Evolutionary conservation across 2,797 vertebrate genomes (phyloP).

Genomic region (Acipenser transmontanus): DNA sequence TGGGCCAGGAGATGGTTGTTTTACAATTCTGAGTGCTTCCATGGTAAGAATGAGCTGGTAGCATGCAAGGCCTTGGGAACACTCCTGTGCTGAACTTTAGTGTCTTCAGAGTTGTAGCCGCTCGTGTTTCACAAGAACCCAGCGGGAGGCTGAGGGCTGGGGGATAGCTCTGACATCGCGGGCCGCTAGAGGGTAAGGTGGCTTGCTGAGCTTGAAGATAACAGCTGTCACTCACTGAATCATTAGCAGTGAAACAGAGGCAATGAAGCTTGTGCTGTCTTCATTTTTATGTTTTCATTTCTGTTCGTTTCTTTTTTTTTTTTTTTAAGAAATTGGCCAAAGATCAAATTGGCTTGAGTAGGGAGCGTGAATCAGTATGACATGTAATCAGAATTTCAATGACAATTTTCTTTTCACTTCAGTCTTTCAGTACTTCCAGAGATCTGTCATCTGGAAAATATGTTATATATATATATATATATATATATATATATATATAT

Average conservation of each 20-base stretch:
- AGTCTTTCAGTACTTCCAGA: slow-evolving; percentile 40
- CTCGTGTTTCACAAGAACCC: slow-evolving; percentile 32
- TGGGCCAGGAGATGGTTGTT: slow-evolving; percentile 16
- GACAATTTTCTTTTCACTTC: slow-evolving; percentile 46
- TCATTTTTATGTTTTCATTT: slow-evolving; percentile 30
- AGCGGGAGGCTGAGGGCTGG: slow-evolving; percentile 27
- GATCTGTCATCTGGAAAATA: slow-evolving; percentile 52
- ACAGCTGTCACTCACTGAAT: slow-evolving; percentile 62
- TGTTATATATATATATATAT: slow-evolving; percentile 28
- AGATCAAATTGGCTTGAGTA: slow-evolving; percentile 63
- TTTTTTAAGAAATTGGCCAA: slow-evolving; percentile 41
- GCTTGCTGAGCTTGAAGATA: slow-evolving; percentile 48
- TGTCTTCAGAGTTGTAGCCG: slow-evolving; percentile 9
- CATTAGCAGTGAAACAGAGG: slow-evolving; percentile 58
- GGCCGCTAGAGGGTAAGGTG: slow-evolving; percentile 36
- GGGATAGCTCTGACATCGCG: slow-evolving; percentile 29
- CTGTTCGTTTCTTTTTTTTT: too few species aligned
- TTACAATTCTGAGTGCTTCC: slow-evolving; percentile 26
- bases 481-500: too few species aligned
- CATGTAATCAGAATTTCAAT: slow-evolving; percentile 66
- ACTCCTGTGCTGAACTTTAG: slow-evolving; percentile 15
- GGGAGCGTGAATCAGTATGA: slow-evolving; percentile 66
- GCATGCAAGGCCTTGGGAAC: neutral
- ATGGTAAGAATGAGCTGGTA: neutral
- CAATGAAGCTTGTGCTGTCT: slow-evolving; percentile 50